Evolutionary conservation across 1,140 invertebrate genomes (phyloP).

Genomic region (Branchinecta lynchi): DNA sequence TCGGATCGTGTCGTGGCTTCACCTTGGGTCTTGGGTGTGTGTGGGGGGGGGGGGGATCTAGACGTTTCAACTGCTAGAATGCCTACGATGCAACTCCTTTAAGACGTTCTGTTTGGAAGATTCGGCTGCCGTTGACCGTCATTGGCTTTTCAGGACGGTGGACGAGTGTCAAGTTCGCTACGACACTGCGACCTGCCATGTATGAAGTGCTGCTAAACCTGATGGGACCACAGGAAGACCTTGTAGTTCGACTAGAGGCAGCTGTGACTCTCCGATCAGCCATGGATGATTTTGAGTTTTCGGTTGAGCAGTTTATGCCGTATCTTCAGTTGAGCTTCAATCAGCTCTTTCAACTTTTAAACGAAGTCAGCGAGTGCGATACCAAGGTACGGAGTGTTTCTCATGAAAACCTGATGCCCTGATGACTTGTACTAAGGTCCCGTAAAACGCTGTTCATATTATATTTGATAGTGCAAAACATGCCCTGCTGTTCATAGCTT

Average conservation of each 20-base stretch:
- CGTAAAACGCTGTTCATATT: not conserved
- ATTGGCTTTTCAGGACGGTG: conserved; percentile 43
- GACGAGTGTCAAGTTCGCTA: conserved; percentile 69
- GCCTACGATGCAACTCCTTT: too few species aligned
- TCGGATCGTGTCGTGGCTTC: too few species aligned
- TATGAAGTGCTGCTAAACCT: conserved; percentile 55
- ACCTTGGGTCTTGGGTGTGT: too few species aligned
- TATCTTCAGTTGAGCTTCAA: conserved; percentile 60
- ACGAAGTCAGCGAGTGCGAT: conserved; percentile 77
- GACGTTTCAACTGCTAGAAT: too few species aligned
- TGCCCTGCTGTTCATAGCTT: too few species aligned
- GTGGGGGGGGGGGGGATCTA: too few species aligned
- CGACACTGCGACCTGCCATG: conserved; percentile 55
- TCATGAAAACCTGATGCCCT: not conserved
- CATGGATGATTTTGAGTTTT: conserved; percentile 85
- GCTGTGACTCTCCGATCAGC: conserved; percentile 55
- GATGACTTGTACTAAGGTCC: too few species aligned
- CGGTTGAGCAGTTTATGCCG: conserved; percentile 61
- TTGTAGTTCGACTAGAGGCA: conserved; percentile 60
- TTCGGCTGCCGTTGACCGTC: not conserved
- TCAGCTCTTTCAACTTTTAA: conserved; percentile 63
- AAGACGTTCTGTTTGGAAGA: too few species aligned
- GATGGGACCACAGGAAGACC: conserved; percentile 30
- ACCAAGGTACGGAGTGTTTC: conserved; percentile 49
- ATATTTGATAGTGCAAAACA: not conserved